Evolutionary conservation across 2,113 vertebrate species (phyloP), one percentile per base, ranked within the genome.

Genomic region (Struthio camelus): DNA sequence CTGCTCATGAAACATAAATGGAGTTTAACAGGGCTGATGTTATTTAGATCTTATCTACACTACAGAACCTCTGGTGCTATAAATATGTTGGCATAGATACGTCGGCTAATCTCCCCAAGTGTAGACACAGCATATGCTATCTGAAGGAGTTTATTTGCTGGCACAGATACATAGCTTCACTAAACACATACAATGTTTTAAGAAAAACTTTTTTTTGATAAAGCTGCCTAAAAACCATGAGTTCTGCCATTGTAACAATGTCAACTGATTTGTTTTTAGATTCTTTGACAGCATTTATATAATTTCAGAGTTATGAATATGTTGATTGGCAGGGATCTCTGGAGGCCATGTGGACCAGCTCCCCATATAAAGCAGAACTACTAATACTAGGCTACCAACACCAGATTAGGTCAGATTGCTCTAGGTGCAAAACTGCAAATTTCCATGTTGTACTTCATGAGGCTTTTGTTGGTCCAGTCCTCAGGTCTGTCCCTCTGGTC

Each of bases 91-190:
- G 40, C 28, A 44, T 16, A 66, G 40, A 42, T 66, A 66, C 6
- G 30, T 28, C 9, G 14, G 5, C 40, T 66, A 19, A 79, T 10
- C 7, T 1, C 36, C 6, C 3, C 1, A 5, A 58, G 14, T 2
- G 53, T 1, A 58, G 8, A 42, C 1, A 10, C 10, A 73, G 2
- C 11, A 53, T 59, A 48, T 69, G 13, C 24, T 67, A 20, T 46
- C 11, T 36, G 30, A 91, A 78, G 32, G 48, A 78, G 4, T 28
- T 77, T 38, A 6, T 50, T 22, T 66, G 9, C 19, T 61, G 25
- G 6, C 64, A 53, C 48, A 72, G 25, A 25, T 56, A 3, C 10
- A 25, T 64, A 46, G 15, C 9, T 81, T 73, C 24, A 40, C 17
- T 36, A 69, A 69, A 11, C 18, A 53, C 9, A 7, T 2, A 78